Conservation (phyloP, 2,888 invertebrate species). For the Heliothis peltigera region DNA sequence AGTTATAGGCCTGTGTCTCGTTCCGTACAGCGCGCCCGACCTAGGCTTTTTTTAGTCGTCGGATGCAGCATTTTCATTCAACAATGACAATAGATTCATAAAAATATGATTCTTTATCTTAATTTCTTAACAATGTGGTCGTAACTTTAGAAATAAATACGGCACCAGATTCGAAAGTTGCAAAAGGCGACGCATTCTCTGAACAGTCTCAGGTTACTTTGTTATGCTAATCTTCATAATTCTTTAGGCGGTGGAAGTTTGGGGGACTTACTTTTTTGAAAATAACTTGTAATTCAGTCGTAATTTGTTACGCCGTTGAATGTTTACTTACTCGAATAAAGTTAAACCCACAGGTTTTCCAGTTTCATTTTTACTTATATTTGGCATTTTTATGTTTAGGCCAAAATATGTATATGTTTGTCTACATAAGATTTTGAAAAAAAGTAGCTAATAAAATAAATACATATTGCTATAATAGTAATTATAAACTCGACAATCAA, state of each 20-base stretch:
- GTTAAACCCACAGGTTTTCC: constrained; percentile 53
- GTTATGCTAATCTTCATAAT: constrained; percentile 90
- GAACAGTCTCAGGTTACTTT: constrained; percentile 86
- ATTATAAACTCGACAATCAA: constrained; percentile 70
- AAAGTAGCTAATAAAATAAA: constrained; percentile 8
- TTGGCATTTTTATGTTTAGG: background rate
- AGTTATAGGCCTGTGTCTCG: constrained; percentile 70
- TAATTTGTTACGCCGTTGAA: constrained; percentile 84
- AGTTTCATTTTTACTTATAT: constrained; percentile 38
- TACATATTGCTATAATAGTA: constrained; percentile 46
- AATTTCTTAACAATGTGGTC: constrained; percentile 43
- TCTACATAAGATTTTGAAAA: background rate
- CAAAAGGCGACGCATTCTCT: constrained; percentile 82
- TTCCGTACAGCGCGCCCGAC: constrained; percentile 6
- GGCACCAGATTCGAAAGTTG: constrained; percentile 75
- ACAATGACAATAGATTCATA: constrained; percentile 33
- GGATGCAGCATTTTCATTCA: constrained; percentile 40
- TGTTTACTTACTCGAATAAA: constrained; percentile 69
- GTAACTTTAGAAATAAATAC: constrained; percentile 58
- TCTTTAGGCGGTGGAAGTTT: constrained; percentile 86
- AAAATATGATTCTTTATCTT: constrained; percentile 44
- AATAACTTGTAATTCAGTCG: constrained; percentile 87
- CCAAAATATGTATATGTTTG: background rate
- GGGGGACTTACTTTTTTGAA: constrained; percentile 84
- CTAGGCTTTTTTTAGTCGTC: constrained; percentile 38